Conservation (phyloP, 2,888 invertebrate species). For the Drosophila mulleri region DNA sequence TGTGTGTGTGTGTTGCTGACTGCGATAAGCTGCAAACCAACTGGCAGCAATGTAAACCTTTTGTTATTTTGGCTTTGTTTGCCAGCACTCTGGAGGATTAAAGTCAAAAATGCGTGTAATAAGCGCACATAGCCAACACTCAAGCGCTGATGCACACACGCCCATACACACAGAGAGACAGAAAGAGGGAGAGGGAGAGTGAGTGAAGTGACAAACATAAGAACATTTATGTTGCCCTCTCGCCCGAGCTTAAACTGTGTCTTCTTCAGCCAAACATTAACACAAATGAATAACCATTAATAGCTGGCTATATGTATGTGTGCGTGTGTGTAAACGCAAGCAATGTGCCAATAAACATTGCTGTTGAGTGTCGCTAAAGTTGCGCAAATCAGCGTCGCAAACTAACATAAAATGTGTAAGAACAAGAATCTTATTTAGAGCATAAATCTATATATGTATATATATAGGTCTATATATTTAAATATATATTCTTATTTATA, state of each 20-base stretch:
- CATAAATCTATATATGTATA: background rate
- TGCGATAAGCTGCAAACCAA: constrained; percentile 72
- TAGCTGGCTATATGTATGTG: constrained; percentile 21
- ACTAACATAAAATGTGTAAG: constrained; percentile 20
- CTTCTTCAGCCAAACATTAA: constrained; percentile 41
- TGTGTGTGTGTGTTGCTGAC: constrained; percentile 26
- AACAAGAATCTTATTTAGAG: background rate
- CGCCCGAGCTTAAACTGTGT: constrained; percentile 32
- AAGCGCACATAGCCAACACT: constrained; percentile 70
- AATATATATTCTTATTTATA: background rate
- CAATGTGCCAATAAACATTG: constrained; percentile 57
- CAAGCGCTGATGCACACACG: constrained; percentile 43
- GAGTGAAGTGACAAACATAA: constrained; percentile 58
- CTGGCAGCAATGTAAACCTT: constrained; percentile 77
- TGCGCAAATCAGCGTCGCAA: constrained; percentile 54
- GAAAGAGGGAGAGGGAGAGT: too few relatives aligned
- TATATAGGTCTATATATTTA: background rate
- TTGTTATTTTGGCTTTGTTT: constrained; percentile 78
- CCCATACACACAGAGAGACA: background rate
- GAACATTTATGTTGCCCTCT: constrained; percentile 70
- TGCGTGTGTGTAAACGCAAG: constrained; percentile 24
- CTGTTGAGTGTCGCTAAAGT: constrained; percentile 50
- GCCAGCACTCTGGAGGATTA: constrained; percentile 74
- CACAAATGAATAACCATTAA: constrained; percentile 64
- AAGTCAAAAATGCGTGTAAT: constrained; percentile 82